Conservation (phyloP, 2,888 invertebrate genomes). For the Halictus quadricinctus region DNA sequence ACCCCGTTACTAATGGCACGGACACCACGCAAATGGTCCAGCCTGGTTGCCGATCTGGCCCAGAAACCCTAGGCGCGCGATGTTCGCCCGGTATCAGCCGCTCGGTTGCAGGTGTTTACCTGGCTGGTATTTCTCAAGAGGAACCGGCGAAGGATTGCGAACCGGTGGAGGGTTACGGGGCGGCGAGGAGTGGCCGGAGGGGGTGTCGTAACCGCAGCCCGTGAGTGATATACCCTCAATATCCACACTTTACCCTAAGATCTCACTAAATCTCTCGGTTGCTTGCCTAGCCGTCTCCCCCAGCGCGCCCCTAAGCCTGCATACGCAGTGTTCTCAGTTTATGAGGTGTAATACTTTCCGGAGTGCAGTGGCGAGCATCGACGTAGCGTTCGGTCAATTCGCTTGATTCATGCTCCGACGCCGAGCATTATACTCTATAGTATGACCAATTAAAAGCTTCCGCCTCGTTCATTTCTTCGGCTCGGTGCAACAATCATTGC, state of each 20-base stretch:
- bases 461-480: no score
- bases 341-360: constrained; percentile 73
- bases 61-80: constrained; percentile 16
- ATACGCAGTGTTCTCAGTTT: constrained; percentile 72
- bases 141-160: constrained; percentile 38
- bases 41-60: constrained; percentile 62
- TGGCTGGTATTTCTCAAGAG: constrained; percentile 65
- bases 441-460: no score
- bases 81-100: constrained; percentile 41
- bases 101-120: constrained; percentile 62
- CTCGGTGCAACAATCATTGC: no score
- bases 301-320: constrained; percentile 62
- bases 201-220: constrained; percentile 73
- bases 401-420: constrained; percentile 39
- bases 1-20: constrained; percentile 70
- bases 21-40: constrained; percentile 64
- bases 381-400: constrained; percentile 22
- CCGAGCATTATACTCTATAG: constrained; percentile 11
- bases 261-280: constrained; percentile 78
- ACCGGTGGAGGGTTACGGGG: background rate
- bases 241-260: constrained; percentile 79
- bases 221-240: constrained; percentile 81
- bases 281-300: constrained; percentile 67
- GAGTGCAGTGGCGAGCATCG: constrained; percentile 25
- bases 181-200: constrained; percentile 8